Evolutionary conservation across 2,113 vertebrate species (phyloP), one percentile per base, ranked within the genome.

Genomic region (Elaphurus davidianus): DNA sequence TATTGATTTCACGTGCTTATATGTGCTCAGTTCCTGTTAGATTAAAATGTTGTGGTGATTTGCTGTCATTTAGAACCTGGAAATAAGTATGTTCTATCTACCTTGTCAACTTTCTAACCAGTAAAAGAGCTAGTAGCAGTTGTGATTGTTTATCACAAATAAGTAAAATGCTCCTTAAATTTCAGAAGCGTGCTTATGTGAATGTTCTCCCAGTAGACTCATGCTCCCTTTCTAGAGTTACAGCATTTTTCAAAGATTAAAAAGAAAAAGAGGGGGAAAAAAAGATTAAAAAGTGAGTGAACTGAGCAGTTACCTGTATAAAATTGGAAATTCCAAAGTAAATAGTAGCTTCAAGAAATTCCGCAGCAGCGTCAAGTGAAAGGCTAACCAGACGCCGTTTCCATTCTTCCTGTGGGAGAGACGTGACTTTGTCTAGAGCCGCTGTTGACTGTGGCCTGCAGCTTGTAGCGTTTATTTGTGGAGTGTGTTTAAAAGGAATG

Each of bases 301-400:
- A 19, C 43, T 43, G 40, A 71, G 17, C 16, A 30, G 54, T 93
- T 97, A 57, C 57, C 43, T 74, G 30, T 54, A 11, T 84, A 30
- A 91, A 71, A 84, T 87, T 83, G 59, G 92, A 88, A 95, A 93
- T 85, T 43, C 36, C 87, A 95, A 60, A 85, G 88, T 33, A 57
- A 27, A 90, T 30, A 45, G 23, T 79, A 94, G 79, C 82, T 92
- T 87, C 25, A 33, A 90, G 67, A 85, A 97, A 57, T 91, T 81
- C 25, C 12, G 7, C 19, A 28, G 50, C 71, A 33, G n/a, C 23
- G 1, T 96, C 10, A 21, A n/a, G 30, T 91, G 5, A 40, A n/a
- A 78, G 76, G 12, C 55, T 84, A 89, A 79, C 40, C n/a, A 83
- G 55, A 74, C 40, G 13, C 0, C 1, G 36, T 47, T 88, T 79